Evolutionary conservation across 2,797 vertebrate genomes (phyloP).

Genomic region (Sphaeramia orbicularis): DNA sequence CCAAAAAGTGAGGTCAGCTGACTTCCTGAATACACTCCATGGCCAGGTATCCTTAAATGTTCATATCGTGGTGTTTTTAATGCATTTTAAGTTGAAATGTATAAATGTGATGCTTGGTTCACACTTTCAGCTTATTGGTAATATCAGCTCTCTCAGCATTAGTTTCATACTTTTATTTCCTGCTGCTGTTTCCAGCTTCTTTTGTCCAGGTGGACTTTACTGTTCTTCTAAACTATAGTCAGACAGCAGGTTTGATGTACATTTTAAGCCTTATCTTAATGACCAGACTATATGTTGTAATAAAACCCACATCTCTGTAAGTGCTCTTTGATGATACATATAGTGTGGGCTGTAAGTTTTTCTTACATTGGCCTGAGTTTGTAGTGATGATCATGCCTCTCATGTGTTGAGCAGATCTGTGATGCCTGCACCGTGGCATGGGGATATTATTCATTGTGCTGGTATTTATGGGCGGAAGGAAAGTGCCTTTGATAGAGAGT

Average conservation of each 20-base stretch:
- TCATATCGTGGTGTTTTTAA: too few relatives aligned
- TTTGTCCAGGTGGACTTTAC: too few relatives aligned
- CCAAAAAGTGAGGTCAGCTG: too few relatives aligned
- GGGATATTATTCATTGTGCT: slow-evolving; percentile 73
- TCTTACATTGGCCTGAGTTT: slow-evolving; percentile 8
- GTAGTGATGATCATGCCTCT: slow-evolving; percentile 45
- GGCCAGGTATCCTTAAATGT: too few relatives aligned
- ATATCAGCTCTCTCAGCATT: too few relatives aligned
- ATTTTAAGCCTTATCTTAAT: not conserved
- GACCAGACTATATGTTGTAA: slow-evolving; percentile 12
- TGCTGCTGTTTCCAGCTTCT: too few relatives aligned
- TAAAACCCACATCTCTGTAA: slow-evolving; percentile 12
- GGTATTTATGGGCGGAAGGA: slow-evolving; percentile 83
- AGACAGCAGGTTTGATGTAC: slow-evolving; percentile 2
- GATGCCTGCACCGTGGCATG: slow-evolving; percentile 45
- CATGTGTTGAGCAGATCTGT: slow-evolving; percentile 82
- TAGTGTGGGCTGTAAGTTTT: slow-evolving; percentile 5
- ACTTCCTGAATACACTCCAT: too few relatives aligned
- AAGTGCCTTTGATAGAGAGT: slow-evolving; percentile 75
- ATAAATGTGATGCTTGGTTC: too few relatives aligned
- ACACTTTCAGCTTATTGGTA: too few relatives aligned
- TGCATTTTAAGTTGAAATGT: too few relatives aligned
- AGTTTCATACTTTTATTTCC: too few relatives aligned
- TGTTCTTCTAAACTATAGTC: too few relatives aligned
- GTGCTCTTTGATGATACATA: slow-evolving; percentile 29